phyloP scores from a whole-genome alignment of 2,888 invertebrate genomes.

The Zygogramma bicolorata region DNA sequence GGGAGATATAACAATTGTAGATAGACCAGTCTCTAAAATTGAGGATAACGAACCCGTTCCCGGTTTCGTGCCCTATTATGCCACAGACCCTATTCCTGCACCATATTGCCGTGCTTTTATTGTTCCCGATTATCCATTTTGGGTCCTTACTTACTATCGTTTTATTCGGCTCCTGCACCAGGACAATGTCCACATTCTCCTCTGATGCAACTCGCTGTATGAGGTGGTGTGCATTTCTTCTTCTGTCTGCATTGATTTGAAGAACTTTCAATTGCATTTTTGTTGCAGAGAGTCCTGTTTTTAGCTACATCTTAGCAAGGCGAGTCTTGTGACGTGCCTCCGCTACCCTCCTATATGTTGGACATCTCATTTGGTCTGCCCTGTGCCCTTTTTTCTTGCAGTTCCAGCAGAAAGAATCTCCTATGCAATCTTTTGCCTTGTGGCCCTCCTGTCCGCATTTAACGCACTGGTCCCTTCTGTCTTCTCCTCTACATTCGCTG shows the following conservation, averaged over 20 bases:
- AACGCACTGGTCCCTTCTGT: neutral
- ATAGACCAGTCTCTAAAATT: neutral
- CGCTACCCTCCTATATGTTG: neutral
- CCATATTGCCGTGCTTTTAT: neutral
- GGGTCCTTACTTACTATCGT: neutral
- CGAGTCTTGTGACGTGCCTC: neutral
- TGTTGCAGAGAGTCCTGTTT: neutral
- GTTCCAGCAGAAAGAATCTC: neutral
- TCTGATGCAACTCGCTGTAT: neutral
- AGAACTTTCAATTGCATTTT: neutral
- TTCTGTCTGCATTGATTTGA: neutral
- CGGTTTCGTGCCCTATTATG: neutral
- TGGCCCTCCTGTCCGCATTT: conserved; percentile 13
- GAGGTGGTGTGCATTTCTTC: conserved; percentile 1
- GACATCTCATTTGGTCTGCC: conserved; percentile 9
- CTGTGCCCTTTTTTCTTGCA: conserved; percentile 3
- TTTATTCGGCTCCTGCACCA: conserved; percentile 4
- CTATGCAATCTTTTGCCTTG: conserved; percentile 4
- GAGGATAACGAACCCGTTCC: neutral
- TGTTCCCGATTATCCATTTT: neutral
- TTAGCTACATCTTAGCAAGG: neutral
- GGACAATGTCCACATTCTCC: neutral
- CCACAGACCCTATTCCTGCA: neutral
- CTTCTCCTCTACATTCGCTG: neutral
- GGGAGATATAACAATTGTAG: conserved; percentile 1